Evolutionary conservation across 1,140 invertebrate genomes (phyloP).

Genomic region (Zaprionus ornatus): DNA sequence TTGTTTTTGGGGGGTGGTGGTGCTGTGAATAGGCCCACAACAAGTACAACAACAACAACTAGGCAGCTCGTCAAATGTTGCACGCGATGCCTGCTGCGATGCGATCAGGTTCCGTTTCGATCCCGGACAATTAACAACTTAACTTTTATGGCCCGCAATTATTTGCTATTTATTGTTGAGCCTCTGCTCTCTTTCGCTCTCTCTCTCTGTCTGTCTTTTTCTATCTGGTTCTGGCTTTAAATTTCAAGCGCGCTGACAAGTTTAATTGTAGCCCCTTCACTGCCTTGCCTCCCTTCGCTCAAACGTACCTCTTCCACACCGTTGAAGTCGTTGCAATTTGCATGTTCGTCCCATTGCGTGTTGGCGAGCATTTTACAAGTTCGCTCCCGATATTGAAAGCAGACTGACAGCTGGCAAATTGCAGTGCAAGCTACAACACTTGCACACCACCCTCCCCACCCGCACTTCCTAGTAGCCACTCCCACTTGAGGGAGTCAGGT

Average conservation of each 20-base stretch:
- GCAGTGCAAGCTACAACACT: slow-evolving; percentile 24
- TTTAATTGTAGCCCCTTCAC: slow-evolving; percentile 6
- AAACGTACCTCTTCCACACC: background rate
- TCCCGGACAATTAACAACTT: slow-evolving; percentile 71
- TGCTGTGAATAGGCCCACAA: slow-evolving; percentile 50
- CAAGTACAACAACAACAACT: slow-evolving; percentile 10
- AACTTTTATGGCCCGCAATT: slow-evolving; percentile 78
- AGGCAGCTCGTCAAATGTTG: slow-evolving; percentile 60
- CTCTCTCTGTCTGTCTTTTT: background rate
- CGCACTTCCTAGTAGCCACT: too few relatives aligned
- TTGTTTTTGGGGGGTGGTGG: slow-evolving; percentile 19
- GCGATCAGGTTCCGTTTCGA: slow-evolving; percentile 24
- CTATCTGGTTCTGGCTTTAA: slow-evolving; percentile 35
- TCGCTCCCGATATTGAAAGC: slow-evolving; percentile 10
- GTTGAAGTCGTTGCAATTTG: slow-evolving; percentile 48
- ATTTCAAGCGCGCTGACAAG: slow-evolving; percentile 56
- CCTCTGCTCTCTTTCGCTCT: slow-evolving; percentile 6
- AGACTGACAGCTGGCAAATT: slow-evolving; percentile 71
- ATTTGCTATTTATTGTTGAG: slow-evolving; percentile 77
- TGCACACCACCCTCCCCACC: background rate
- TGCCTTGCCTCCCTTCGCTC: too few relatives aligned
- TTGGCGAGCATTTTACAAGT: slow-evolving; percentile 29
- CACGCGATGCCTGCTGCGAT: slow-evolving; percentile 67
- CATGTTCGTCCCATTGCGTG: slow-evolving; percentile 56
- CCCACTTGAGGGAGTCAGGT: background rate